Evolutionary conservation across 1,140 invertebrate genomes (phyloP).

Genomic region (Hylaeus anthracinus): DNA sequence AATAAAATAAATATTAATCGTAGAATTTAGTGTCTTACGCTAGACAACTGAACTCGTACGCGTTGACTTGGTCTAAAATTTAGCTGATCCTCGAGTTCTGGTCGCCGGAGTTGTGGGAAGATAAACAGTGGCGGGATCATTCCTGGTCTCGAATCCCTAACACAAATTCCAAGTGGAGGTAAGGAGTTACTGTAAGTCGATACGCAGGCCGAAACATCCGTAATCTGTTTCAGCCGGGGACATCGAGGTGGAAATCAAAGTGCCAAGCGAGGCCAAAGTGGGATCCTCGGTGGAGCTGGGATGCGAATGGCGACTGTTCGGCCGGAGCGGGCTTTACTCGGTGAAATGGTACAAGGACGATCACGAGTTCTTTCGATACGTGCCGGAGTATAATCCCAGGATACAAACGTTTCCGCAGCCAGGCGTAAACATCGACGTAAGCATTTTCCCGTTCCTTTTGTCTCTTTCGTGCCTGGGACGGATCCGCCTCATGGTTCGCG

Average conservation of each 20-base stretch:
- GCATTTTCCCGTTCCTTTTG: constrained; percentile 25
- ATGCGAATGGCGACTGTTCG: constrained; percentile 77
- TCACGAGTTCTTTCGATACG: constrained; percentile 87
- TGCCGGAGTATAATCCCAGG: constrained; percentile 84
- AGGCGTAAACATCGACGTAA: constrained; percentile 83
- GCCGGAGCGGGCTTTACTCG: constrained; percentile 86
- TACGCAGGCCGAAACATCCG: no score
- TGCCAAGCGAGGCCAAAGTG: constrained; percentile 67
- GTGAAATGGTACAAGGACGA: constrained; percentile 92
- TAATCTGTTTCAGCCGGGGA: constrained; percentile 49
- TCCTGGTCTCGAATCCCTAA: no score
- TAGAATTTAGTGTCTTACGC: no score
- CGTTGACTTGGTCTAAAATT: no score
- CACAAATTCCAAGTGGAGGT: no score
- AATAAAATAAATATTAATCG: no score
- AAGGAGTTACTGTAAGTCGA: no score
- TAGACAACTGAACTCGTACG: no score
- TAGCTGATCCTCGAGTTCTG: no score
- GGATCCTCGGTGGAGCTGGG: constrained; percentile 57
- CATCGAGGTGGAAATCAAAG: constrained; percentile 64
- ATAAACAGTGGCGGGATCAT: no score
- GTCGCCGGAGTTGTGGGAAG: no score
- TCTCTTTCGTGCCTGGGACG: constrained; percentile 14
- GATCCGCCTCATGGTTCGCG: no score
- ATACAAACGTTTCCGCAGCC: constrained; percentile 83